phyloP scores from a whole-genome alignment of 2,888 invertebrate species.

The Patella caerulea region DNA sequence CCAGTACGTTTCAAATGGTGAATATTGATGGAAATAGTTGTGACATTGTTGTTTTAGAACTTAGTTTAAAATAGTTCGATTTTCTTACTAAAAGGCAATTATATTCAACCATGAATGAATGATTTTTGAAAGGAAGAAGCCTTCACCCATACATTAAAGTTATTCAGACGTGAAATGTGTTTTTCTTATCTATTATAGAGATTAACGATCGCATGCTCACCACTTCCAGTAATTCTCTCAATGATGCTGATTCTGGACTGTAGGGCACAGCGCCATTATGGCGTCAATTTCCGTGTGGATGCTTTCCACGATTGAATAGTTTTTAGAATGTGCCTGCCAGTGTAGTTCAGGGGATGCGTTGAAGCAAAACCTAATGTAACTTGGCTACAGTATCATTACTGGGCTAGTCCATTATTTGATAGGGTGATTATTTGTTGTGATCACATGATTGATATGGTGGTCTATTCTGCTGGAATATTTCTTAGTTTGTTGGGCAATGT shows the following conservation, averaged over 20 bases:
- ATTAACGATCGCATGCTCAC: too few relatives aligned
- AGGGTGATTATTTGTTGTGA: too few relatives aligned
- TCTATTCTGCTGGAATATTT: too few relatives aligned
- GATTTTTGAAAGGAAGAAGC: neutral
- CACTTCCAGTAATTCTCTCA: too few relatives aligned
- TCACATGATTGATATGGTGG: too few relatives aligned
- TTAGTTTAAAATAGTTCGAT: too few relatives aligned
- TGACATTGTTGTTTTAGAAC: too few relatives aligned
- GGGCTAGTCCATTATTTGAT: neutral
- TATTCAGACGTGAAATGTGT: neutral
- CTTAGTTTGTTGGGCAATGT: too few relatives aligned
- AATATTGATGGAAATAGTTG: too few relatives aligned
- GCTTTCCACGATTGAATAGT: slow-evolving; percentile 10
- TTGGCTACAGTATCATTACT: slow-evolving; percentile 23
- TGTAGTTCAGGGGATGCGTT: slow-evolving; percentile 15
- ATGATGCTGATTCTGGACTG: neutral
- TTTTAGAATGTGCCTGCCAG: slow-evolving; percentile 6
- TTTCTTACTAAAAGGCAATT: too few relatives aligned
- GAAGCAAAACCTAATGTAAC: slow-evolving; percentile 23
- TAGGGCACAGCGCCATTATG: neutral
- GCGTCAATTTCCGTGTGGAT: neutral
- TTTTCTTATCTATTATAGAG: neutral
- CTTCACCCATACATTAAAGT: slow-evolving; percentile 2
- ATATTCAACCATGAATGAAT: too few relatives aligned
- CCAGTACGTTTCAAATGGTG: too few relatives aligned